Base-by-base conservation (phyloP, 2,113 vertebrate species). In the Salminus brasiliensis region DNA sequence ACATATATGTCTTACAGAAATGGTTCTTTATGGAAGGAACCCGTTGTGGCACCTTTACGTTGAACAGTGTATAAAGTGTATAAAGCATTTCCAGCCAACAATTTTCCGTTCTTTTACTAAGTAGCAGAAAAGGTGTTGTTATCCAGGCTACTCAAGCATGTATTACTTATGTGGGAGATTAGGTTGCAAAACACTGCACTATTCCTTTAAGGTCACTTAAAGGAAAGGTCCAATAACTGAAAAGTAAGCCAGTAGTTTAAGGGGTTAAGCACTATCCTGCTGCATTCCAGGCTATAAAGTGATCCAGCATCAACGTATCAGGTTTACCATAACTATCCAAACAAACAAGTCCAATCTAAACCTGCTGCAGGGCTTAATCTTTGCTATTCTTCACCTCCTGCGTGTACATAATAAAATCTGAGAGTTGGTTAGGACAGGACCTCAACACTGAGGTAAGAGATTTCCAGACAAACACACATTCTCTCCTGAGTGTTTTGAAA, bases 401-500 rank as follows among this genome's bases (percentile, higher is more conserved):
- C 12, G 27, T 62, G 12, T 18, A 13, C n/a, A 5, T 47, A 74
- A 47, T 27, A 11, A 68, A 16, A 68, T 18, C 39, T 21, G 66
- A 2, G 34, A 41, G 32, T 29, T 68, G 27, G 23, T 68, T 39
- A 16, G 25, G 63, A 30, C 34, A 57, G 39, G 30, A 77, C 41
- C 68, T 34, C 57, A 41, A 57, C 63, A 15, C 13, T 68, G 74
- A 55, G 74, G 74, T 68, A 57, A 68, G 47, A 68, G 74, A 23
- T 8, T 68, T 68, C 72, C 34, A 23, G 21, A 65, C 30, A 16
- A 60, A 70, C 6, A 32, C 57, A 29, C 43, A 52, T 63, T 72
- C 45, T 73, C 63, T 73, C 23, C 32, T 65, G 62, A 65, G 41
- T 65, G 59, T 72, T 72, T 53, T 73, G 45, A 53, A 79, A 72